A percentile compares a stretch with the other conserved stretches of the same genome.
These are phyloP conservation scores for Eurytoma californica DNA, from an alignment of 2,888 invertebrate species.

Conservation along the genomic window DNA sequence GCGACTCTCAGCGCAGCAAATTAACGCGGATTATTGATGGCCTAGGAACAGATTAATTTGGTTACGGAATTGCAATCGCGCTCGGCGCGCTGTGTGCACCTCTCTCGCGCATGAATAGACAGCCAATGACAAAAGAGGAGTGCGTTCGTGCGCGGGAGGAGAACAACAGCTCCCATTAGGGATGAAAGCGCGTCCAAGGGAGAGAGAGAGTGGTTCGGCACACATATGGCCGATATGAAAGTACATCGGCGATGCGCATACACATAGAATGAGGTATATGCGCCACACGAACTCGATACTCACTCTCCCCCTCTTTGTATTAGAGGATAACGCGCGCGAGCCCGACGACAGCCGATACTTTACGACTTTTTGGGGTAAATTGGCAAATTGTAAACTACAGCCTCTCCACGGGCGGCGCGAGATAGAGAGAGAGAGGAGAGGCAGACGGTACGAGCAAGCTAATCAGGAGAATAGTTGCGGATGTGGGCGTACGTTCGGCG, in stretches of 20 bases:
- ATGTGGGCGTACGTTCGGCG: slow-evolving; percentile 64
- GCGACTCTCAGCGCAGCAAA: slow-evolving; percentile 41
- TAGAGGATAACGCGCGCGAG: slow-evolving; percentile 56
- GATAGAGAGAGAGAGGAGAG: not conserved
- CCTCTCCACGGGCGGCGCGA: slow-evolving; percentile 28
- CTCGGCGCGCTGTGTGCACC: slow-evolving; percentile 14
- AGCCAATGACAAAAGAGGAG: slow-evolving; percentile 52
- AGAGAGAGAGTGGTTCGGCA: slow-evolving; percentile 52
- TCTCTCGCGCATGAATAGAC: slow-evolving; percentile 37
- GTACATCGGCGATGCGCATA: slow-evolving; percentile 26
- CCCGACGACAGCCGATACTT: slow-evolving; percentile 65
- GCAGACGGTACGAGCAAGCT: slow-evolving; percentile 58
- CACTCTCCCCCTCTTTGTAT: slow-evolving; percentile 38
- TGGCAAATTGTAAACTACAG: slow-evolving; percentile 70
- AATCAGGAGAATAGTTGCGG: slow-evolving; percentile 72
- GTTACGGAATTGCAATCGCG: slow-evolving; percentile 55
- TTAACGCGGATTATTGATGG: slow-evolving; percentile 57
- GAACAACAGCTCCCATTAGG: slow-evolving; percentile 53
- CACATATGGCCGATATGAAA: slow-evolving; percentile 61
- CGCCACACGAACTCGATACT: slow-evolving; percentile 16
- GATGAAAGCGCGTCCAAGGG: slow-evolving; percentile 56
- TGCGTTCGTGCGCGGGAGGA: not conserved
- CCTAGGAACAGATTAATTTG: slow-evolving; percentile 55
- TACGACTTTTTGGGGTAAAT: slow-evolving; percentile 71
- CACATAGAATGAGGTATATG: not conserved